Percentiles rank a stretch among this genome's conserved stretches.
These are phyloP conservation scores for Lates japonicus DNA, from an alignment of 2,797 vertebrate genomes.

Conservation along the genomic window DNA sequence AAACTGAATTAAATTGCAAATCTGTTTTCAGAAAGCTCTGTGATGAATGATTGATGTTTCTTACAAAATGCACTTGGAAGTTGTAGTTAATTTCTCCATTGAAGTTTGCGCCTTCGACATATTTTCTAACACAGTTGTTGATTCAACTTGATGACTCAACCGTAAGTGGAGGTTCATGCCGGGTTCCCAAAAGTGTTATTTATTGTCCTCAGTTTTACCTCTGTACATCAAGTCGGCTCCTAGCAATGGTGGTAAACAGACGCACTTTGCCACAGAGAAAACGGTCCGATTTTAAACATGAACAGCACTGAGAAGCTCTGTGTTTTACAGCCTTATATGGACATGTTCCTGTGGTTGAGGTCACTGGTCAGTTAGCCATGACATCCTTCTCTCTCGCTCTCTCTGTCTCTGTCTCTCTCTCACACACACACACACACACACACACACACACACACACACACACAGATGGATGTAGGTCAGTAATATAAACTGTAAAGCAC, in stretches of 20 bases:
- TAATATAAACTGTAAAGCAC: slow-evolving; percentile 74
- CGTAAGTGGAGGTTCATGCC: not conserved
- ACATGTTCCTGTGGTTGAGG: slow-evolving; percentile 68
- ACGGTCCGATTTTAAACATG: slow-evolving; percentile 35
- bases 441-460: slow-evolving; percentile 28
- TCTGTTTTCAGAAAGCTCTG: too few species aligned
- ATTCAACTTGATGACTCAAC: not conserved
- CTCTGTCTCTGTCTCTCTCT: too few species aligned
- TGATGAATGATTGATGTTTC: not conserved
- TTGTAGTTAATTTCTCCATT: not conserved
- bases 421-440: slow-evolving; percentile 16
- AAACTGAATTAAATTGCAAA: too few species aligned
- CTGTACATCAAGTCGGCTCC: not conserved
- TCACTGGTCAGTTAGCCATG: slow-evolving; percentile 59
- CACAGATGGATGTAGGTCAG: slow-evolving; percentile 74
- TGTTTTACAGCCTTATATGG: slow-evolving; percentile 58
- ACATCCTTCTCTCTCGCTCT: slow-evolving; percentile 10
- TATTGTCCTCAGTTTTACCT: not conserved
- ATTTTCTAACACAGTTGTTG: not conserved
- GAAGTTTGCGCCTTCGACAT: not conserved
- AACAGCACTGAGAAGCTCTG: slow-evolving; percentile 20
- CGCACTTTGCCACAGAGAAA: slow-evolving; percentile 13
- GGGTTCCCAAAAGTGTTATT: too few species aligned
- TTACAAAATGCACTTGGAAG: not conserved
- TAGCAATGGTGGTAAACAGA: slow-evolving; percentile 15